Evolutionary conservation across 2,113 vertebrate species (phyloP).

Genomic region (Numenius arquata): DNA sequence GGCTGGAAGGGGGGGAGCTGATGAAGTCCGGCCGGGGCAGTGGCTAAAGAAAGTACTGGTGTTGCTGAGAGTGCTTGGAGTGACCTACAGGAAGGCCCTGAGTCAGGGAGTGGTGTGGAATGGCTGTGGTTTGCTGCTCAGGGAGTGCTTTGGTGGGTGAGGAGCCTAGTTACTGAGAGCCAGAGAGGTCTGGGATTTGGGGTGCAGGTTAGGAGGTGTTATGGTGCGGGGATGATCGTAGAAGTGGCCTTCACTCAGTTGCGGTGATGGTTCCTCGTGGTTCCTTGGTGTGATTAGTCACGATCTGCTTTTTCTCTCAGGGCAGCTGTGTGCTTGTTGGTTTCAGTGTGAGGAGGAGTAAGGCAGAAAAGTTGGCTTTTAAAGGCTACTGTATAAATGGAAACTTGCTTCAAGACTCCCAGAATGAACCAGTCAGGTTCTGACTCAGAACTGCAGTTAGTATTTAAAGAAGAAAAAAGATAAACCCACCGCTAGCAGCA

Average conservation of each 20-base stretch:
- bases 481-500: conserved; percentile 7
- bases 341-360: conserved; percentile 40
- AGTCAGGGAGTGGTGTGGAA: not conserved
- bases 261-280: not conserved
- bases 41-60: not conserved
- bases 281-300: not conserved
- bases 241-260: not conserved
- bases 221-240: accelerated
- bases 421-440: conserved; percentile 36
- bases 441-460: conserved; percentile 78
- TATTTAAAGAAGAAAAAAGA: conserved; percentile 29
- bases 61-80: not conserved
- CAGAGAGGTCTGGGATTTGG: not conserved
- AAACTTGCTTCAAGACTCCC: conserved; percentile 60
- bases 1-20: not conserved
- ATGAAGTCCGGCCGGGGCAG: not conserved
- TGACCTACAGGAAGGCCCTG: not conserved
- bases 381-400: conserved; percentile 60
- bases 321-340: conserved; percentile 13
- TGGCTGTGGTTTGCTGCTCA: not conserved
- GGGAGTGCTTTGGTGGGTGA: not conserved
- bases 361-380: conserved; percentile 45
- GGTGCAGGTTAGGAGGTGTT: not conserved
- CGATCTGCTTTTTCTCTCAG: not conserved
- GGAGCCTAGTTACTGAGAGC: not conserved